Percentiles rank a stretch among this genome's conserved stretches.
Conservation (phyloP, 2,113 vertebrate species). For the Osmerus eperlanus region DNA sequence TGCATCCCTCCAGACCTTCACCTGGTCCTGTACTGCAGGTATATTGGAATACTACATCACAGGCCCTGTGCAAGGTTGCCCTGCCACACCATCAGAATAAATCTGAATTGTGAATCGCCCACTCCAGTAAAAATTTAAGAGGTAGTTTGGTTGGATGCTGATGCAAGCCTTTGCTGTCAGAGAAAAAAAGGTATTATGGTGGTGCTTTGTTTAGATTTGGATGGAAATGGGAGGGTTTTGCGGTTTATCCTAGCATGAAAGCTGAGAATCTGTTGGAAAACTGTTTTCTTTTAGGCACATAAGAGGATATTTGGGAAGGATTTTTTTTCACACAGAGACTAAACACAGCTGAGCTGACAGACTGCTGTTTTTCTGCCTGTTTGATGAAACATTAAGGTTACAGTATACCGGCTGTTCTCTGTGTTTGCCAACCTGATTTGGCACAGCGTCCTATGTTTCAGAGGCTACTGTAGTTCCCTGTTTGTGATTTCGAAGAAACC, state of each 20-base stretch:
- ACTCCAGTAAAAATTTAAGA: conserved; percentile 30
- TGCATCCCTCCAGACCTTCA: conserved; percentile 3
- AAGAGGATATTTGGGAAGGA: conserved; percentile 15
- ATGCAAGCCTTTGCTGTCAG: background rate
- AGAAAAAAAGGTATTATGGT: background rate
- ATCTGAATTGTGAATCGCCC: conserved; percentile 40
- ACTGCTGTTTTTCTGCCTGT: conserved; percentile 19
- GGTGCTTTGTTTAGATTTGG: conserved; percentile 15
- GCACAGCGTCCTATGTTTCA: too few species aligned
- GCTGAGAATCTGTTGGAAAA: background rate
- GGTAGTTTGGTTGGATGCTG: conserved; percentile 4
- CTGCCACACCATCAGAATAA: conserved; percentile 25
- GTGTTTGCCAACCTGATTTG: too few species aligned
- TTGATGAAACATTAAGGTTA: conserved; percentile 15
- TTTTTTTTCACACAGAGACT: conserved; percentile 31
- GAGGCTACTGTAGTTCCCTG: too few species aligned
- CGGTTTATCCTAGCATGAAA: conserved; percentile 16
- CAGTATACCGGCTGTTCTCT: too few species aligned
- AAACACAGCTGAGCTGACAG: conserved; percentile 26
- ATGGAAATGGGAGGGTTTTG: conserved; percentile 23
- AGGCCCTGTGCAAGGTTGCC: conserved; percentile 22
- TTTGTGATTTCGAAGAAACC: too few species aligned
- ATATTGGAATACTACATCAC: conserved; percentile 49
- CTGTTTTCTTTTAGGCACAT: conserved; percentile 24
- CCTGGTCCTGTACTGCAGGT: conserved; percentile 18